Base-by-base conservation (phyloP, 2,113 vertebrate species). In the Hyla sarda region DNA sequence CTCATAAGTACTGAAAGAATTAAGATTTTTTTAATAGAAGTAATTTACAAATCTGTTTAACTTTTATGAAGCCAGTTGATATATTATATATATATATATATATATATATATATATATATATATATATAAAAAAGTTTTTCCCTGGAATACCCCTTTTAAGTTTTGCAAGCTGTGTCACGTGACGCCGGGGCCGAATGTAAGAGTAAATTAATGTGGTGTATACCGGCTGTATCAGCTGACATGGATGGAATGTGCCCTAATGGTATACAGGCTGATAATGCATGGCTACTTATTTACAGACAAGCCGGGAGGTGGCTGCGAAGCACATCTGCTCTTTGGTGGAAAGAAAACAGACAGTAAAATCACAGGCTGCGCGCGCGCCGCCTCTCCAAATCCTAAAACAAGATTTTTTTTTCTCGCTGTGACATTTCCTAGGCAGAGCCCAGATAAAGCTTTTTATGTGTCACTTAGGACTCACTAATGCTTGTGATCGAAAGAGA, bases 221-320 rank as follows among this genome's bases (percentile, higher is more conserved):
- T 17, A 25, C 14, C 5, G 23, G 13, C 6, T 3, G n/a, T 30
- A 75, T 50, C 47, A 28, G 73, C 73, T 50, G 45, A 75, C 45
- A 7, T 8, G 25, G 45, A 25, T 47, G 45, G 72, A 73, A 47
- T 75, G 73, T 28, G 25, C n/a, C 8, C 14, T 50, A 8, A 75
- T 30, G 45, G 25, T 75, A 28, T 23, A 75, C n/a, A 9, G 73
- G 14, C 47, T 25, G 45, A 28, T 19, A 28, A 75, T 17, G 47
- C 19, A 5, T 75, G 69, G 69, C 69, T 75, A 52, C 72, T 74
- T 48, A 74, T 74, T 74, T 48, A 74, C 72, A 48, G 72, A 74
- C 41, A 74, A 16, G 21, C n/a, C 28, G 25, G 34, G n/a, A 30
- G 16, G 23, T 48, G 41, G 72, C 41, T 74, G 45, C 41, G n/a